Base-by-base conservation (phyloP, 2,888 invertebrate species). In the Nebria brevicollis region DNA sequence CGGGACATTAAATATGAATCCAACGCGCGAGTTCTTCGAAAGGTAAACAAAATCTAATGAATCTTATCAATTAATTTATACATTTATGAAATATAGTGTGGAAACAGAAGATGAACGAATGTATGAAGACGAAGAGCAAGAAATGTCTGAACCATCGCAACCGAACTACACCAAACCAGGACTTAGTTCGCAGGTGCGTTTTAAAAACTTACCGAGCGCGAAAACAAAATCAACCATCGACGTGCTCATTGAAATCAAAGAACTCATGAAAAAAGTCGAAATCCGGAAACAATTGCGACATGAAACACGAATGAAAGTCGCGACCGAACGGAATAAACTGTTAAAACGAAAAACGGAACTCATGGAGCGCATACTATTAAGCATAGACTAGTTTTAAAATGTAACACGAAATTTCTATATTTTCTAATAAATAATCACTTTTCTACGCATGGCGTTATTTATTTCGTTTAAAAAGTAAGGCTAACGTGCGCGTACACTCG, bases 241-340 rank as follows among this genome's bases (percentile, higher is more conserved):
- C 54, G 75, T 75, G 15, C 66, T 79, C 34, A n/a, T 68, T 34
- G 79, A 79, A 79, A 79, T 79, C 54, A 79, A 79, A 68, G 79
- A 79, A 54, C 75, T 79, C 54, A 74, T 79, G 65, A 79, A 75
- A 13, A 79, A 79, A 70, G 75, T 79, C 7, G 79, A 79, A 79
- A 66, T 79, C 15, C 41, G 79, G 10, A 74, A 68, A 34, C 75
- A 79, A 79, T 64, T 70, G 20, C 66, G 79, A 42, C 79, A 79
- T 68, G 79, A 79, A 25, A 74, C 73, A 43, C 68, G 66, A 68
- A 43, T 79, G 11, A 79, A 75, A 79, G 43, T 79, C 42, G 68
- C 68, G 4, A 26, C 43, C 20, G 79, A 79, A 75, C 65, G 68
- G 64, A 79, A 79, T 79, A 68, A 74, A 75, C 66, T 79, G 34